These are phyloP conservation scores for Pachliopta kotzebuea DNA, from an alignment of 2,888 invertebrate genomes.

Conservation along the genomic window DNA sequence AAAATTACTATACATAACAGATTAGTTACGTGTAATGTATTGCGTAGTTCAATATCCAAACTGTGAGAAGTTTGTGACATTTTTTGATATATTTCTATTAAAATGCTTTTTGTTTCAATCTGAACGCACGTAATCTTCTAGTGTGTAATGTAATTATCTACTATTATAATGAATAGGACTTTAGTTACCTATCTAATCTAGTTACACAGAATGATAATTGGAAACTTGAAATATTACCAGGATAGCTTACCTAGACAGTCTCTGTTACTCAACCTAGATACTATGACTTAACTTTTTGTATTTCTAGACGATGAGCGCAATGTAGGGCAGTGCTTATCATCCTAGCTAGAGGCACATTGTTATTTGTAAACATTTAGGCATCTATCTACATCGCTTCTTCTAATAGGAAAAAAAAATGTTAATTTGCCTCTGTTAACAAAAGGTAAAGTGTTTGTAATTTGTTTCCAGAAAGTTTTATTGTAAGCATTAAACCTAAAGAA, in stretches of 20 bases:
- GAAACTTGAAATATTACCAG: neutral
- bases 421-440: neutral
- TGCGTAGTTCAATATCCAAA: neutral
- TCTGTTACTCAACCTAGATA: no score
- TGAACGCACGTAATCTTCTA: no score
- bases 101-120: neutral
- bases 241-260: no score
- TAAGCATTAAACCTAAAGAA: no score
- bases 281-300: no score
- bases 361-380: no score
- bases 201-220: neutral
- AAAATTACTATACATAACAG: neutral
- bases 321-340: no score
- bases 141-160: neutral
- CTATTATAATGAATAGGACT: neutral
- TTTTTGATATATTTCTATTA: neutral
- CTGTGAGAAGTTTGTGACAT: neutral
- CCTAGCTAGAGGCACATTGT: no score
- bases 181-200: neutral
- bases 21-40: slow-evolving; percentile 2
- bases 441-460: neutral
- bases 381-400: no score
- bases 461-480: no score
- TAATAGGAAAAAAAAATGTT: neutral
- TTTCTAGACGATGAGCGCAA: no score